These are phyloP conservation scores for Drosophila anceps DNA, from an alignment of 2,888 invertebrate species.

Conservation along the genomic window DNA sequence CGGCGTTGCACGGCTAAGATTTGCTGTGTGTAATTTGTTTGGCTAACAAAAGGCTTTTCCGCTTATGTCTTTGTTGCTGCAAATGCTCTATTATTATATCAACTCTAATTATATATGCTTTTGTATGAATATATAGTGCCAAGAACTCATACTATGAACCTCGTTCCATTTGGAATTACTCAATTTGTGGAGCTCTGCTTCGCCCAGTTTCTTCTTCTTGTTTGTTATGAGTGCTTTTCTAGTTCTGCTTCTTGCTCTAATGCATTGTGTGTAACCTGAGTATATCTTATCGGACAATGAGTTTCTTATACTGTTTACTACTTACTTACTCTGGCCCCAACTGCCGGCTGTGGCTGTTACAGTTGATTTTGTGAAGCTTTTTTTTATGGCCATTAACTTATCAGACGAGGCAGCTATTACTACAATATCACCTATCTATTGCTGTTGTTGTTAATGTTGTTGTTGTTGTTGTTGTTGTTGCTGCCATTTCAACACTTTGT, in stretches of 20 bases:
- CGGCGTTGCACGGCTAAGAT: background rate
- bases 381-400: conserved; percentile 61
- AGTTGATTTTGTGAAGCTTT: conserved; percentile 41
- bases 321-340: background rate
- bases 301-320: conserved; percentile 29
- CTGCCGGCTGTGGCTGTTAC: background rate
- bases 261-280: background rate
- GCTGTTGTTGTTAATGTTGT: too few species aligned
- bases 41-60: background rate
- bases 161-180: background rate
- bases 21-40: conserved; percentile 2
- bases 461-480: conserved; percentile 13
- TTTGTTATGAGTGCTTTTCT: background rate
- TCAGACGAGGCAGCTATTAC: conserved; percentile 45
- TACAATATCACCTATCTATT: conserved; percentile 37
- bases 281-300: conserved; percentile 51
- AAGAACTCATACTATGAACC: background rate
- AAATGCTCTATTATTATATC: background rate
- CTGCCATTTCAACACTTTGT: conserved; percentile 56
- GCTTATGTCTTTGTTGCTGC: background rate
- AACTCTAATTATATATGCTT: background rate
- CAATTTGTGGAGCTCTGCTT: background rate
- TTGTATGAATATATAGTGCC: background rate
- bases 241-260: background rate
- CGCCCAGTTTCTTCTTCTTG: background rate